These are phyloP conservation scores for Parnassius apollo DNA, from an alignment of 2,888 invertebrate species.

Conservation along the genomic window DNA sequence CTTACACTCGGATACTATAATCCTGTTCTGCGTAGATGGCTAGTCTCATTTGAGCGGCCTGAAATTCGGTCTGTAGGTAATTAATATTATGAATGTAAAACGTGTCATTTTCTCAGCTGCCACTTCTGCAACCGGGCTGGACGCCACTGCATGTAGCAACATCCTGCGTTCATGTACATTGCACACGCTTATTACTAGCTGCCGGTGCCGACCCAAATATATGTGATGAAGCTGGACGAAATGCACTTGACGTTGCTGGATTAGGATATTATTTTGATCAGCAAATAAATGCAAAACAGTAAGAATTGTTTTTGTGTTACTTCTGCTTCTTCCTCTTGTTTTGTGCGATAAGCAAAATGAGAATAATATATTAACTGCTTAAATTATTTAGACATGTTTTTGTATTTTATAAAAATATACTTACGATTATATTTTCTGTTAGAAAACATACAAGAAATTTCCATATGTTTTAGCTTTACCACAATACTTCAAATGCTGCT, in stretches of 20 bases:
- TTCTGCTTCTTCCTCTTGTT: too few species aligned
- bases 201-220: constrained; percentile 72
- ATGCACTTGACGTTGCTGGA: constrained; percentile 76
- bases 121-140: constrained; percentile 75
- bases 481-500: constrained; percentile 55
- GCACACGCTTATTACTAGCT: constrained; percentile 73
- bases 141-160: constrained; percentile 83
- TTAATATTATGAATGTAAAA: not conserved
- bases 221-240: constrained; percentile 62
- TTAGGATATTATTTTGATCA: constrained; percentile 55
- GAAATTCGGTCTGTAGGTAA: too few species aligned
- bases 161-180: constrained; percentile 70
- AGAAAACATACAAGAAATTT: too few species aligned
- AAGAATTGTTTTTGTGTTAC: constrained; percentile 21
- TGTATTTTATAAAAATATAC: too few species aligned
- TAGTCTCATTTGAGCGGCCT: too few species aligned
- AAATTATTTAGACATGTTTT: too few species aligned
- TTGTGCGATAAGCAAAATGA: too few species aligned
- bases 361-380: too few species aligned
- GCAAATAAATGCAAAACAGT: constrained; percentile 42
- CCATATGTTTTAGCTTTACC: not conserved
- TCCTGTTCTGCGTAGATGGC: too few species aligned
- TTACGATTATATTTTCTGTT: too few species aligned
- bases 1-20: too few species aligned
- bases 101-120: constrained; percentile 48